These are phyloP conservation scores for Charadrius vociferus DNA, from an alignment of 2,113 vertebrate species.

Conservation along the genomic window DNA sequence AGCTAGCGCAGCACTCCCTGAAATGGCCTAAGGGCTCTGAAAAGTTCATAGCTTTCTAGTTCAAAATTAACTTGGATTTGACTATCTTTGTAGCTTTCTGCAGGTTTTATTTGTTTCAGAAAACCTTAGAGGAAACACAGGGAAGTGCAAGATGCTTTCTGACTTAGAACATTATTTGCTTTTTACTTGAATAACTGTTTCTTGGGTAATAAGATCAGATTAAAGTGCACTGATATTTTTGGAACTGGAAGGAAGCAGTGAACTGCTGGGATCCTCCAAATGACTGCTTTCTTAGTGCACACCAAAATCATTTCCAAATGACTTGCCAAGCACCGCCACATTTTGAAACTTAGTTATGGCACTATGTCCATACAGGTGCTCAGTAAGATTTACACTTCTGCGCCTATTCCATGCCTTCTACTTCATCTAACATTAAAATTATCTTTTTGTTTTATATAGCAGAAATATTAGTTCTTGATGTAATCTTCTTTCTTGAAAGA, in stretches of 20 bases:
- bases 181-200: not conserved
- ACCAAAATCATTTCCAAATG: not conserved
- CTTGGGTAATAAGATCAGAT: not conserved
- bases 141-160: not conserved
- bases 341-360: not conserved
- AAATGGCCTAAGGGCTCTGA: not conserved
- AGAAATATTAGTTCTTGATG: not conserved
- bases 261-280: not conserved
- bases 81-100: not conserved
- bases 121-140: not conserved
- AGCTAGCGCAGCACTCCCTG: rapidly evolving
- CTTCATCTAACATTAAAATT: not conserved
- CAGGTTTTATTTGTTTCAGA: not conserved
- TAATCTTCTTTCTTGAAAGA: not conserved
- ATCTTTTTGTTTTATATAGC: not conserved
- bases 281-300: not conserved
- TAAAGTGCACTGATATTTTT: not conserved
- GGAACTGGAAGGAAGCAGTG: not conserved
- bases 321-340: not conserved
- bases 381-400: not conserved
- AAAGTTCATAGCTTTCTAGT: not conserved
- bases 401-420: not conserved
- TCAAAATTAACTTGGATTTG: not conserved
- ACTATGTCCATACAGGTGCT: not conserved
- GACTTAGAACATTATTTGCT: not conserved